A percentile compares a stretch with the other conserved stretches of the same genome.
Evolutionary conservation across 2,113 vertebrate genomes (phyloP).

Genomic region (Poeciliopsis turrubarensis): DNA sequence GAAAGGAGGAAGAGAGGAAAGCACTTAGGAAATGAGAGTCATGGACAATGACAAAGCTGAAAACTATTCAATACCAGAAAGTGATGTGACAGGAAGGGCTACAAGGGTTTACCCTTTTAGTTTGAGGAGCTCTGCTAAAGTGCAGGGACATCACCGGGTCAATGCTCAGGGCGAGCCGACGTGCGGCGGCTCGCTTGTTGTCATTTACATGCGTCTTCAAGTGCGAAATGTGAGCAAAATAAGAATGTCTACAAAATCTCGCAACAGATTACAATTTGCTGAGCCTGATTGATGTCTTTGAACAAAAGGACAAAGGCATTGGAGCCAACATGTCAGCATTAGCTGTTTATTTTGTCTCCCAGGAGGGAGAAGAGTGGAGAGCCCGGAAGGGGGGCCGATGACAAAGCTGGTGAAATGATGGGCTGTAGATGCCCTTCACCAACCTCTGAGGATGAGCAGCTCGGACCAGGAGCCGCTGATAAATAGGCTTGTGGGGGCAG

Average conservation of each 20-base stretch:
- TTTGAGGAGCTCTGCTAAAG: slow-evolving; percentile 21
- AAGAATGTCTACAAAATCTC: not conserved
- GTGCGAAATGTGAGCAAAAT: slow-evolving; percentile 11
- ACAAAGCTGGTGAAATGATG: slow-evolving; percentile 57
- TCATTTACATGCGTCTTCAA: slow-evolving; percentile 5
- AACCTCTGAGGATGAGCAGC: slow-evolving; percentile 58
- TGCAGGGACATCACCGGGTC: slow-evolving; percentile 34
- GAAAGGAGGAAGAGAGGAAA: slow-evolving; percentile 10
- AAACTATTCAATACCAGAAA: slow-evolving; percentile 26
- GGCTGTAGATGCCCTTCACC: slow-evolving; percentile 54
- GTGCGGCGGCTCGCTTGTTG: not conserved
- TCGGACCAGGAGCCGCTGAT: slow-evolving; percentile 49
- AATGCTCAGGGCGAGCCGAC: slow-evolving; percentile 12
- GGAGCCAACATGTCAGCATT: slow-evolving; percentile 33
- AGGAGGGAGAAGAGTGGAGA: not conserved
- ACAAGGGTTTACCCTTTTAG: slow-evolving; percentile 20
- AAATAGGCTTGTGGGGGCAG: slow-evolving; percentile 42
- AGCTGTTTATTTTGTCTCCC: slow-evolving; percentile 10
- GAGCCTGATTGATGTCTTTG: slow-evolving; percentile 6
- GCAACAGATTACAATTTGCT: not conserved
- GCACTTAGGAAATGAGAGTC: slow-evolving; percentile 41
- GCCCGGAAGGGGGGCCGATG: slow-evolving; percentile 16
- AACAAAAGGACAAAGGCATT: not conserved
- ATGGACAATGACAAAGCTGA: slow-evolving; percentile 33
- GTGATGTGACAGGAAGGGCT: slow-evolving; percentile 49